Percentiles rank a stretch among this genome's conserved stretches.
Evolutionary conservation across 2,797 vertebrate genomes (phyloP).

Genomic region (Artibeus jamaicensis): DNA sequence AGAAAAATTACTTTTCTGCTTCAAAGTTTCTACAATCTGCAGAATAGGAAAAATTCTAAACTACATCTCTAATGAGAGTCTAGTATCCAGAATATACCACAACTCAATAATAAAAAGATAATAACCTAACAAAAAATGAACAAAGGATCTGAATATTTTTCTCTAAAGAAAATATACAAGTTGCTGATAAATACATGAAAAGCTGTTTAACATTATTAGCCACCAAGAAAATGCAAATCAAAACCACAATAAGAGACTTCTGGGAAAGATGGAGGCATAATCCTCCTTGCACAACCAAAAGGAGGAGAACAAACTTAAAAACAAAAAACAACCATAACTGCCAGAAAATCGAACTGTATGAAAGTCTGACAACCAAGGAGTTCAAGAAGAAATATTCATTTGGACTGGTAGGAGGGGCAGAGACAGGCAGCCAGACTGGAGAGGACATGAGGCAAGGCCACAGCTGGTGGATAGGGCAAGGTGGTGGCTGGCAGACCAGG

Average conservation of each 20-base stretch:
- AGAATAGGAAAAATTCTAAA: not conserved
- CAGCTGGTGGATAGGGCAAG: too few species aligned
- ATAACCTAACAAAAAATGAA: not conserved
- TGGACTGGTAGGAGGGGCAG: too few species aligned
- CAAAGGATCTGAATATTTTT: not conserved
- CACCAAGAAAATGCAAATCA: constrained; percentile 21
- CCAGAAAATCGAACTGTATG: too few species aligned
- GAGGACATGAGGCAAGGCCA: too few species aligned
- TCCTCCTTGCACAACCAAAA: too few species aligned
- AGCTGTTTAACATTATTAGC: not conserved
- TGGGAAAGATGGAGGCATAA: too few species aligned
- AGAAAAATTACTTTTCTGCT: not conserved
- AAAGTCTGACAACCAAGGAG: too few species aligned
- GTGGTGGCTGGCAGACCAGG: too few species aligned
- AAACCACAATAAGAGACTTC: not conserved
- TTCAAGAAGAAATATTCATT: too few species aligned
- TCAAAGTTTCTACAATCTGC: not conserved
- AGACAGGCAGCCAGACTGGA: too few species aligned
- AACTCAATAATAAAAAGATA: not conserved
- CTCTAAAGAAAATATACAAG: not conserved
- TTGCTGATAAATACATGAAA: not conserved
- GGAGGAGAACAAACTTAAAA: too few species aligned
- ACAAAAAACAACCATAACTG: too few species aligned
- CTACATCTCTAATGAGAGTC: not conserved
- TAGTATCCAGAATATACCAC: not conserved